Base-by-base conservation (phyloP, 2,888 invertebrate species). In the Luffia ferchaultella region DNA sequence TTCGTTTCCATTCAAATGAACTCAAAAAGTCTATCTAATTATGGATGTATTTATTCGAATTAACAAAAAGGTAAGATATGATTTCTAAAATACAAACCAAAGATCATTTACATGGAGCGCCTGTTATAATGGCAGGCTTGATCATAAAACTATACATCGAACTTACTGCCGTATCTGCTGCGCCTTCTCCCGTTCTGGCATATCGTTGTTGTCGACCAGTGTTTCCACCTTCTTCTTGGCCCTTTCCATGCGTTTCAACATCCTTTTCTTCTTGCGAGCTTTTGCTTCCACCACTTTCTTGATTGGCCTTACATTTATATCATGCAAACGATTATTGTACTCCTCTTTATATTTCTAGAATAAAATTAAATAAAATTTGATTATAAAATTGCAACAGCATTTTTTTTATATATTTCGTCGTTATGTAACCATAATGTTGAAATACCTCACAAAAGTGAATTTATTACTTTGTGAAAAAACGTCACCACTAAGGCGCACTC, bases 281-380 rank as follows among this genome's bases (percentile, higher is more conserved):
- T 97, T 98, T 0, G 99, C 99, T 82, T 99, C 97, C 59, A 97
- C 89, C 0, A 99, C 94, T 78, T 99, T 99, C 83, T 98, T 99
- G 55, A 98, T 97, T 15, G 99, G 97, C 54, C 97, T 87, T 0
- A 93, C 93, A 75, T 99, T 96, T 42, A 99, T 89, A 58, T 96
- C 97, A 68, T 91, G 87, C 15, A 93, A 76, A 60, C 89, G 88
- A 57, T 92, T 92, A 60, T 91, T 90, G 70, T 98, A 98, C 63
- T 96, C 93, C 42, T 93, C 89, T 0, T 94, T 89, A 50, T 94
- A 84, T 73, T 92, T 92, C 88, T 91, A 71, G 15, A 73, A 71
- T 52, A 12, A 59, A 18, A 17, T 20, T 49, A 50, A 46, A 46
- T 45, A 18, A 18, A 19, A n/a, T n/a, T n/a, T n/a, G n/a, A n/a